Evolutionary conservation across 2,113 vertebrate genomes (phyloP), one percentile per base, ranked within the genome.

Genomic region (Phrynocephalus versicolor): DNA sequence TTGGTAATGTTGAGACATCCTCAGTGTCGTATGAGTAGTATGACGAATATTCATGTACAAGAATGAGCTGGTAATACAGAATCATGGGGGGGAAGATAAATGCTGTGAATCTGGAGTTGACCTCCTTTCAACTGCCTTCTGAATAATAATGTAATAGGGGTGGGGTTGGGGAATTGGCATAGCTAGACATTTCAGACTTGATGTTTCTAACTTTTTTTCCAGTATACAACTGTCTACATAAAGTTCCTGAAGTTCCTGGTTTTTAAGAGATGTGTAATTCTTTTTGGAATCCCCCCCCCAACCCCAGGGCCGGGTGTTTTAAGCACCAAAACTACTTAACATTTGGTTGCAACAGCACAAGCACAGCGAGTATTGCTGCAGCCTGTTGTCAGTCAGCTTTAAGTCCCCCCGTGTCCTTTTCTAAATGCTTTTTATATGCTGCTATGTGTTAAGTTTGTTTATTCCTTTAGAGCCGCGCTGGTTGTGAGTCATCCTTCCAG

Each of bases 21-120:
- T 89, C 21, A 9, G 2, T 55, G 94, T 92, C 93, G 90, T 80
- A 74, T 81, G 45, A 92, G 30, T 84, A 51, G 73, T 90, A 87
- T 89, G 90, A 90, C 92, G 81, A 94, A 83, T 55, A 2, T 84
- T 95, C 84, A 60, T 82, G 91, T 1, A 84, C 90, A 88, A 88
- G 84, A 89, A 92, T 91, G 89, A 87, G 85, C 89, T 89, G 89
- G 87, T 93, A n/a, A 88, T 85, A 87, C 33, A 67, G 73, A 85
- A 91, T 85, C 89, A 81, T 91, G 88, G 92, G 82, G 65, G 89
- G 93, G 72, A 39, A 55, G 25, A 33, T 60, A 85, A 94, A 88
- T 88, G 85, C 92, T 93, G 89, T 95, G 92, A 94, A 95, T 90
- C 27, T 88, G 41, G 86, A 91, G 89, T 85, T 94, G 95, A 92